Base-by-base conservation (phyloP, 2,113 vertebrate species). In the Pluvialis apricaria region DNA sequence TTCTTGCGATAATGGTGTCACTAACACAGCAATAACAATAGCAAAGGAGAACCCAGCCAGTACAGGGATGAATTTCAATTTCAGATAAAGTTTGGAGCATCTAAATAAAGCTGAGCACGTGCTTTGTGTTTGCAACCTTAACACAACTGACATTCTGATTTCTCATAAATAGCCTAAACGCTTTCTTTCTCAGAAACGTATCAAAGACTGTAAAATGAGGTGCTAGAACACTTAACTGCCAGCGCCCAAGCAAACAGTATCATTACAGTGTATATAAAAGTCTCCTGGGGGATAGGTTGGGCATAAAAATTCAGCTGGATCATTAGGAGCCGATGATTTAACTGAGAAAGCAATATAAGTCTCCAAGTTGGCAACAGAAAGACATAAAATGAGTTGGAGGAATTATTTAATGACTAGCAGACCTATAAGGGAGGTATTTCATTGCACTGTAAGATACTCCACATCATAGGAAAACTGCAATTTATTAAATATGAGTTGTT, bases 221-320 rank as follows among this genome's bases (percentile, higher is more conserved):
- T 87, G 89, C 94, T 97, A 65, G 94, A 95, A 85, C 42, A 64
- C 32, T 97, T 96, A 95, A 85, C 92, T 82, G 84, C 94, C 88
- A 88, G 81, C 0, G 15, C n/a, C 91, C 91, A 88, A 84, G 92
- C 84, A 96, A 87, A 92, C 66, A 95, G 54, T 82, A 91, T 94
- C 84, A 94, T 86, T 97, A 81, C 78, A 92, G 54, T 25, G 11
- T 80, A 70, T 91, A 92, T 92, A 95, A 94, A 97, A 92, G 86
- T 91, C 91, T 94, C 92, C 78, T 80, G 86, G 36, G 90, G 91
- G 29, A 96, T 57, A 88, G 89, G 62, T 7, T 90, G 82, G 71
- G 88, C 95, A 96, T 97, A 95, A 97, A 97, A 97, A 95, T 94
- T 95, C 96, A 94, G 78, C 54, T 94, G 84, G 81, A 96, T 96